Base-by-base conservation (phyloP, 2,797 vertebrate species). In the Oophaga sylvatica region DNA sequence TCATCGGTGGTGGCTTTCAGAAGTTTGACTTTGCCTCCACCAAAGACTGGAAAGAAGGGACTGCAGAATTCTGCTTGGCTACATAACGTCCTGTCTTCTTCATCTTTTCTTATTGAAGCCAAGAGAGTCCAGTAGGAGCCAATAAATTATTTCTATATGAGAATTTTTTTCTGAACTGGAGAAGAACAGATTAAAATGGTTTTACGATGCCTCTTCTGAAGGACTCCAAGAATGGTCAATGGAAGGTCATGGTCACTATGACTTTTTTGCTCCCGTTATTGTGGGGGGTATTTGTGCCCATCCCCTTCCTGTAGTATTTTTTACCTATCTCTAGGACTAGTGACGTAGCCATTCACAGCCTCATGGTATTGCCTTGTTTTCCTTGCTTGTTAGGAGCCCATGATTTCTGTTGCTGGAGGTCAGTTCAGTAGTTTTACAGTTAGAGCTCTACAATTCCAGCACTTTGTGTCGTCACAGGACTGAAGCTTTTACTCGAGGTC, bases 391-490 rank as follows among this genome's bases (percentile, higher is more conserved):
- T 22, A 45, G 22, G 45, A 20, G 22, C 53, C 77, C 77, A 57
- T 78, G n/a, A 26, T 57, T 57, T 29, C 13, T 20, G 15, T 20
- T 22, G 22, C 2, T 73, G 15, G 2, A 10, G 29, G 71, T n/a
- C 71, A 9, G 45, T 22, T 57, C 22, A 20, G 76, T 26, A 17
- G 8, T 19, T 29, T n/a, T 19, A n/a, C 41, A 20, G 22, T 41
- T 26, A 26, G 53, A 26, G 22, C 17, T 13, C 20, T 41, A 20
- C 17, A 65, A 16, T 81, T 81, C 65, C n/a, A 65, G 41, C 26
- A 81, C 48, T 86, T 19, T 79, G 75, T 31, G 84, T 71, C 45
- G 65, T 86, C 1, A 80, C 65, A 7, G 85, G 60, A 26, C 57
- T 78, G 12, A 70, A 62, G 87, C 26, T 15, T 75, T 31, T 62